Conservation (phyloP, 1,140 invertebrate genomes). For the Leptinotarsa undecemlineata region DNA sequence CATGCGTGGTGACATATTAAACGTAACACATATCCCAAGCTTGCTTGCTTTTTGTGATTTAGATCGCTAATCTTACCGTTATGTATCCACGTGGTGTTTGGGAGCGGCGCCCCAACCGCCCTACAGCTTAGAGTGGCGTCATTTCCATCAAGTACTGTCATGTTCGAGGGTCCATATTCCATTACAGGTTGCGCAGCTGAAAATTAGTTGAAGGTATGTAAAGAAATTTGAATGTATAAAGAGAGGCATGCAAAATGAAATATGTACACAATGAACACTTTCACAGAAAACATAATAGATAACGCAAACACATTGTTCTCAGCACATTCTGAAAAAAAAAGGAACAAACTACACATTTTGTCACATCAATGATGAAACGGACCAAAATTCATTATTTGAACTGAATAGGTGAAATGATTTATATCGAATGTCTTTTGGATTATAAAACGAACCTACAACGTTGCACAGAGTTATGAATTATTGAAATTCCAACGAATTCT, state of each 20-base stretch:
- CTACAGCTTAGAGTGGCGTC: constrained; percentile 85
- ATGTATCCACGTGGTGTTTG: constrained; percentile 89
- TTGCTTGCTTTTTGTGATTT: background rate
- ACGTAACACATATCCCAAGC: background rate
- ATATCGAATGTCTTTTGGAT: background rate
- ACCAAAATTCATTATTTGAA: too few relatives aligned
- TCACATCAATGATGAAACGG: too few relatives aligned
- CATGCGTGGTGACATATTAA: background rate
- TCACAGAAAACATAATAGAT: too few relatives aligned
- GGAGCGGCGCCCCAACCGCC: constrained; percentile 85
- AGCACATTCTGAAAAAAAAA: too few relatives aligned
- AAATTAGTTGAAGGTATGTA: constrained; percentile 31
- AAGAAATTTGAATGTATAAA: too few relatives aligned
- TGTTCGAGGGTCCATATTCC: constrained; percentile 79
- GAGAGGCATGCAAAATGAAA: too few relatives aligned
- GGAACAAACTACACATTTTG: too few relatives aligned
- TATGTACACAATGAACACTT: too few relatives aligned
- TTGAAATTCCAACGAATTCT: too few relatives aligned
- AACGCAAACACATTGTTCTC: too few relatives aligned
- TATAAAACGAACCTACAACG: background rate
- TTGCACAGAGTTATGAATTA: background rate
- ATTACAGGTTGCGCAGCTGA: constrained; percentile 83
- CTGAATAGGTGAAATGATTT: too few relatives aligned
- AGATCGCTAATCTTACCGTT: constrained; percentile 70
- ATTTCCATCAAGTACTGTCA: constrained; percentile 88